A percentile compares a stretch with the other conserved stretches of the same genome.
phyloP scores from a whole-genome alignment of 2,888 invertebrate species.

The Pterostichus madidus region DNA sequence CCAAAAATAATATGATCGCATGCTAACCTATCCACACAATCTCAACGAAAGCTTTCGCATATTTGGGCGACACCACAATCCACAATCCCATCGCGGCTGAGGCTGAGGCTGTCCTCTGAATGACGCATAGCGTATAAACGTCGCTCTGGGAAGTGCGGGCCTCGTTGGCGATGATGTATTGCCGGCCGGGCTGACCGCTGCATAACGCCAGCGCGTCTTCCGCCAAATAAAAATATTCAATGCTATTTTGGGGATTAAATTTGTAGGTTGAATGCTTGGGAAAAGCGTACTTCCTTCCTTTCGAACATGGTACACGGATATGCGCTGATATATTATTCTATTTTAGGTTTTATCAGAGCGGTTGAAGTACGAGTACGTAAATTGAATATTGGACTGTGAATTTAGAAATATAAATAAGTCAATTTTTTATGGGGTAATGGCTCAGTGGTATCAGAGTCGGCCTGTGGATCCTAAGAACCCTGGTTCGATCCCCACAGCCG shows the following conservation, averaged over 20 bases:
- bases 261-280: slow-evolving; percentile 31
- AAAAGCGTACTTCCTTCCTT: slow-evolving; percentile 6
- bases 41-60: not conserved
- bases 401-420: no score
- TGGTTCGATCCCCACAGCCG: no score
- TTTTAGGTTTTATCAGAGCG: not conserved
- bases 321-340: slow-evolving; percentile 3
- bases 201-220: not conserved
- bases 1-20: no score
- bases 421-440: no score
- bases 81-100: slow-evolving; percentile 6
- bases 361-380: no score
- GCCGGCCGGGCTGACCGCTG: not conserved
- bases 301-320: not conserved
- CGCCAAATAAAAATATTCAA: slow-evolving; percentile 53
- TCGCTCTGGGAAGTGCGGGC: slow-evolving; percentile 12
- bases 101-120: slow-evolving; percentile 9
- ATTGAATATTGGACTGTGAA: no score
- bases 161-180: slow-evolving; percentile 41
- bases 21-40: no score
- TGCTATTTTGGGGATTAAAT: slow-evolving; percentile 48
- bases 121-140: slow-evolving; percentile 44
- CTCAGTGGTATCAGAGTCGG: no score
- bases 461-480: no score
- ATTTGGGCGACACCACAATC: not conserved